Base-by-base conservation (phyloP, 2,888 invertebrate genomes). In the Ichneumoninae sp. region DNA sequence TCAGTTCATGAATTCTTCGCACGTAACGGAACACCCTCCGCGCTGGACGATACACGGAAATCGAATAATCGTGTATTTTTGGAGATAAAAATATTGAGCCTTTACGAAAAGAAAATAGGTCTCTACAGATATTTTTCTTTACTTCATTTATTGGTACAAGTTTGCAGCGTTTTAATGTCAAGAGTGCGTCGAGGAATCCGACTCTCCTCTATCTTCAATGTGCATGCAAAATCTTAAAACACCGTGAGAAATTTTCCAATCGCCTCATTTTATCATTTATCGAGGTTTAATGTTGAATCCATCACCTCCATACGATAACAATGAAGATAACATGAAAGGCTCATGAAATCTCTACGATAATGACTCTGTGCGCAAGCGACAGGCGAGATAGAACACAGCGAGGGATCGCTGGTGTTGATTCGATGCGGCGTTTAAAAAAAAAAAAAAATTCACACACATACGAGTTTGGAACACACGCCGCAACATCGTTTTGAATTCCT, bases 401-500 rank as follows among this genome's bases (percentile, higher is more conserved):
- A 75, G 65, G 70, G 70, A 40, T 50, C 44, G 44, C 47, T 26
- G 70, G 30, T 71, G 36, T n/a, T 66, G 63, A 40, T 16, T 65
- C 78, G 85, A 52, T 73, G n/a, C 73, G 6, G 52, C 19, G 36
- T 79, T 87, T 83, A 83, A 84, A 83, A 83, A 69, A 85, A 81
- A 70, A 81, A 85, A 71, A 85, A 81, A 76, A 80, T 85, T 83
- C 86, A 87, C 87, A 86, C 86, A 86, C 81, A 33, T 33, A 63
- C 63, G 60, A 26, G 26, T 60, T 60, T 30, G 30, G 8, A 76
- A 44, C 44, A 19, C 63, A 60, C 47, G 66, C 73, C 47, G 74
- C 70, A 76, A 68, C 50, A 80, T 83, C 89, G 89, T 90, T 92
- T 91, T 91, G 90, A 92, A 92, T 92, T 92, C 90, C 91, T 90